Evolutionary conservation across 2,888 invertebrate genomes (phyloP).

Genomic region (Augochlorella aurata): DNA sequence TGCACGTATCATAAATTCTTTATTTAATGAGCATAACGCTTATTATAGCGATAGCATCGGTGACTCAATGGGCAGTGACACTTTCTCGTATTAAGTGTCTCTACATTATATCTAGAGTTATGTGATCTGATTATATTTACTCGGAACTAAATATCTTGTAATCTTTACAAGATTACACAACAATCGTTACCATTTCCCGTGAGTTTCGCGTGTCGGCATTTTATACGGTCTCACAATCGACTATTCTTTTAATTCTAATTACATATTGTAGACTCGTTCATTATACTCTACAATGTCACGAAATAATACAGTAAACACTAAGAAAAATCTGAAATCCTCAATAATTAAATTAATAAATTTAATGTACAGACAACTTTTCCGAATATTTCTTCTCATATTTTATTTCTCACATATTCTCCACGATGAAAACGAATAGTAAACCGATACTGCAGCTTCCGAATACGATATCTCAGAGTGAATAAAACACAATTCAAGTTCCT

Average conservation of each 20-base stretch:
- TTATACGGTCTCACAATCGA: not conserved
- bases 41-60: constrained; percentile 34
- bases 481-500: not conserved
- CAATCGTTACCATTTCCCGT: not conserved
- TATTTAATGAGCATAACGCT: constrained; percentile 27
- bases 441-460: not conserved
- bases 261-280: not conserved
- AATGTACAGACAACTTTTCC: too few species aligned
- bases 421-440: not conserved
- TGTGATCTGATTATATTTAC: constrained; percentile 18
- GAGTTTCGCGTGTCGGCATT: not conserved
- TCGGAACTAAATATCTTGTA: not conserved
- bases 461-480: not conserved
- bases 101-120: constrained; percentile 12
- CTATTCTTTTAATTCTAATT: not conserved
- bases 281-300: not conserved
- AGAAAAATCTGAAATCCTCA: not conserved
- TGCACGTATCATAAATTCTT: not conserved
- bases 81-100: constrained; percentile 11
- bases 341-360: too few species aligned
- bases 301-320: not conserved
- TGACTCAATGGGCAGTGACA: constrained; percentile 32
- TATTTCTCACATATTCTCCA: not conserved
- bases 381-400: not conserved
- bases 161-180: not conserved